Evolutionary conservation across 2,797 vertebrate genomes (phyloP).

Genomic region (Cossypha niveicapilla): DNA sequence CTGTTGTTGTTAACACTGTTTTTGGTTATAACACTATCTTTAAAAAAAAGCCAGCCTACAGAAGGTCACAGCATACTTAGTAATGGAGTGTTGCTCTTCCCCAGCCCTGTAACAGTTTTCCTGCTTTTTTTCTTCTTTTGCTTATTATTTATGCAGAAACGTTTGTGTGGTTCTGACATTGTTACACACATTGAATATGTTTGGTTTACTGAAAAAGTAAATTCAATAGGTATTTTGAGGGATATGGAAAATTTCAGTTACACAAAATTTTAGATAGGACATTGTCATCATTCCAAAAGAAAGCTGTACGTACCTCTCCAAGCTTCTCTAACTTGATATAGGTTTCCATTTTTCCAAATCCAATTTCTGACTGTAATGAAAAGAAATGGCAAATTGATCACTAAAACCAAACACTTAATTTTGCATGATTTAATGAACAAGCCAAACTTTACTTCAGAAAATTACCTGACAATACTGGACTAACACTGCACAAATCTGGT

Average conservation of each 20-base stretch:
- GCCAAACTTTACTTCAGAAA: neutral
- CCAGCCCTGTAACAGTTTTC: neutral
- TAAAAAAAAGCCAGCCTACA: neutral
- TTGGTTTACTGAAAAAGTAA: neutral
- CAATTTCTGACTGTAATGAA: slow-evolving; percentile 92
- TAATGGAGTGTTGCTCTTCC: neutral
- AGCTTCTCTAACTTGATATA: slow-evolving; percentile 99
- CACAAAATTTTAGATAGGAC: neutral
- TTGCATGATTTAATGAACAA: neutral
- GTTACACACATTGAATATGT: neutral
- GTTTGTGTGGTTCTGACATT: neutral
- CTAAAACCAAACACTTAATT: neutral
- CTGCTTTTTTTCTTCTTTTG: neutral
- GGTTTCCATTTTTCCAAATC: slow-evolving; percentile 98
- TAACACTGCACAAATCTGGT: neutral
- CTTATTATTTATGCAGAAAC: neutral
- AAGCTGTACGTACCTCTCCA: slow-evolving; percentile 85
- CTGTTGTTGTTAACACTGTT: too few relatives aligned
- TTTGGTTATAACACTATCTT: neutral
- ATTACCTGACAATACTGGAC: neutral
- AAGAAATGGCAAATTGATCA: neutral
- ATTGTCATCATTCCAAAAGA: neutral
- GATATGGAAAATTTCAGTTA: neutral
- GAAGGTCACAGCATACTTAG: neutral
- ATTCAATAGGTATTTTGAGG: neutral